A percentile compares a stretch with the other conserved stretches of the same genome.
Conservation (phyloP, 1,140 invertebrate species). For the Chrysomallon squamiferum region DNA sequence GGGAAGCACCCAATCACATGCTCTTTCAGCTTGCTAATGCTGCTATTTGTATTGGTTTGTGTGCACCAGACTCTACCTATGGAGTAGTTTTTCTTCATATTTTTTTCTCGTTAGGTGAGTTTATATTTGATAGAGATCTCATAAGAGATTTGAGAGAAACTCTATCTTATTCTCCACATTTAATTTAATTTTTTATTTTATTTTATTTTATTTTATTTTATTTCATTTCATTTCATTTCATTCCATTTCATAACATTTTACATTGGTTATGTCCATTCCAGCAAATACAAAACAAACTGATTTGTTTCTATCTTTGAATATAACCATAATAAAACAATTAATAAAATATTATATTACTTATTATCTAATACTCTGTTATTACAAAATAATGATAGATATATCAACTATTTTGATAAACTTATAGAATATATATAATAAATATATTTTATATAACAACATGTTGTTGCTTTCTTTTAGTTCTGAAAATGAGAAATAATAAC, state of each 20-base stretch:
- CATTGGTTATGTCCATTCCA: too few relatives aligned
- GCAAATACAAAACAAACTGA: too few relatives aligned
- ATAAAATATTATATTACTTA: too few relatives aligned
- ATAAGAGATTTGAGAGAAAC: not conserved
- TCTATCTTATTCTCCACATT: not conserved
- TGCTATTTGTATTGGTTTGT: slow-evolving; percentile 77
- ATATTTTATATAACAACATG: too few relatives aligned
- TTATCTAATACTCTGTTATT: too few relatives aligned
- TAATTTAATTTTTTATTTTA: not conserved
- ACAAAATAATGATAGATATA: too few relatives aligned
- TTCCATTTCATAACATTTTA: not conserved
- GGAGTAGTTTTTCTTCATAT: slow-evolving; percentile 83
- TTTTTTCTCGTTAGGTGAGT: slow-evolving; percentile 77
- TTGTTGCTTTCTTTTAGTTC: too few relatives aligned
- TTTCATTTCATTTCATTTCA: not conserved
- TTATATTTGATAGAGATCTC: not conserved
- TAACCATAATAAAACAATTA: too few relatives aligned
- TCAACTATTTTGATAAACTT: too few relatives aligned
- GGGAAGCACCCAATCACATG: slow-evolving; percentile 74
- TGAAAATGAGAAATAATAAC: too few relatives aligned
- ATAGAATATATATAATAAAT: too few relatives aligned
- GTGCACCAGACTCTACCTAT: slow-evolving; percentile 78
- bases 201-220: not conserved
- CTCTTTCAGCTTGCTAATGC: slow-evolving; percentile 80
- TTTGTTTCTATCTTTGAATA: too few relatives aligned